Base-by-base conservation (phyloP, 2,797 vertebrate genomes). In the Epinephelus malabaricus region DNA sequence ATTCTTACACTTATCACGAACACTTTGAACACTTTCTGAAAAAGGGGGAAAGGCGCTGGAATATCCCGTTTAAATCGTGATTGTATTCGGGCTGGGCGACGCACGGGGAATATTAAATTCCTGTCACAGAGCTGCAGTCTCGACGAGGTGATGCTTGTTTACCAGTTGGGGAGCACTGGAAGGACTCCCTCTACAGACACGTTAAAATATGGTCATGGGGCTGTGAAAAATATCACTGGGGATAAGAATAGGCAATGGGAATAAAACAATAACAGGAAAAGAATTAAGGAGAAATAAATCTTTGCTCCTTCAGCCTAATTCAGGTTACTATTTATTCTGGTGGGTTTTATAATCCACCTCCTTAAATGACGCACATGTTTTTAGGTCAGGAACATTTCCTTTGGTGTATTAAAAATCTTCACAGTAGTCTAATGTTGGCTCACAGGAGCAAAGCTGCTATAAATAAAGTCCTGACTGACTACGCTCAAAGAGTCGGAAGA, bases 381-480 rank as follows among this genome's bases (percentile, higher is more conserved):
- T 15, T 47, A 10, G 54, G 63, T 60, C 64, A 49, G 18, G 21
- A 69, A 55, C 40, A 53, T 71, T 2, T 81, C 47, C 23, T 73
- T 86, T 53, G 19, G 25, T 59, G 56, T 51, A 69, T 72, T 71
- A 47, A 51, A 79, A 51, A 50, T 40, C 10, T 45, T 46, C 19
- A 23, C 64, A 56, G 59, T 17, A 54, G 73, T 85, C 77, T 79
- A 86, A 83, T 45, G 71, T 62, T 86, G 80, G 79, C 86, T 87
- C 86, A 86, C 78, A 76, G 66, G 62, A 83, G 18, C 63, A 40
- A 27, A 25, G 73, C 59, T 65, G 76, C 91, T 93, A 93, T 89
- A 94, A 92, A 94, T 93, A 93, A 90, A 91, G 80, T 53, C n/a
- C 85, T 82, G 73, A 71, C 78, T 85, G 88, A 89, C 90, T 85